Evolutionary conservation across 2,113 vertebrate species (phyloP).

Genomic region (Marmota flaviventris): DNA sequence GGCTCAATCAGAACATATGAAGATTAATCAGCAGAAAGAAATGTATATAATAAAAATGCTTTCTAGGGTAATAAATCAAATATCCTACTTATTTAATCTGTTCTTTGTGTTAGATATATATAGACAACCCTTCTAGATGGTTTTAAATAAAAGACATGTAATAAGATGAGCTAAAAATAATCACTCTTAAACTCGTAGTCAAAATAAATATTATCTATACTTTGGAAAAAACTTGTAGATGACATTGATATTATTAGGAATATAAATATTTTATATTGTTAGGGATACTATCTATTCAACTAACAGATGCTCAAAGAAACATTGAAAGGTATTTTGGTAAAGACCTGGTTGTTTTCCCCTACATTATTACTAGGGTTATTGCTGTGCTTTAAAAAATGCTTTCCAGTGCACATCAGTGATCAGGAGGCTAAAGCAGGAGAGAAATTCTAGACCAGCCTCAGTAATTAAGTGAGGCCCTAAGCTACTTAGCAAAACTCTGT

Average conservation of each 20-base stretch:
- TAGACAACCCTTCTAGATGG: not conserved
- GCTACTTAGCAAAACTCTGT: too few relatives aligned
- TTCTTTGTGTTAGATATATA: not conserved
- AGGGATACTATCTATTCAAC: not conserved
- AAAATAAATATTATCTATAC: not conserved
- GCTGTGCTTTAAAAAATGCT: not conserved
- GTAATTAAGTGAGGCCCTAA: too few relatives aligned
- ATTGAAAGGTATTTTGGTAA: not conserved
- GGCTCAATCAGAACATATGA: not conserved
- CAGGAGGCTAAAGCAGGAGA: too few relatives aligned
- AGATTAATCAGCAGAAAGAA: not conserved
- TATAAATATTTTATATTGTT: not conserved
- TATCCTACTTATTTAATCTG: not conserved
- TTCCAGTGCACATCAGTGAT: too few relatives aligned
- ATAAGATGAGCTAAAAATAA: not conserved
- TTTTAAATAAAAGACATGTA: not conserved
- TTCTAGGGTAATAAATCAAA: not conserved
- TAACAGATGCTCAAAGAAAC: conserved; percentile 9
- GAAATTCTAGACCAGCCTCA: too few relatives aligned
- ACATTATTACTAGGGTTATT: not conserved
- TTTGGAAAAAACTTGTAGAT: not conserved
- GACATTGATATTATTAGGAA: not conserved
- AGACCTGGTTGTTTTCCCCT: not conserved
- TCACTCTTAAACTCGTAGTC: not conserved
- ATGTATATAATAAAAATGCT: not conserved